Evolutionary conservation across 2,888 invertebrate genomes (phyloP).

Genomic region (Apamea monoglypha): DNA sequence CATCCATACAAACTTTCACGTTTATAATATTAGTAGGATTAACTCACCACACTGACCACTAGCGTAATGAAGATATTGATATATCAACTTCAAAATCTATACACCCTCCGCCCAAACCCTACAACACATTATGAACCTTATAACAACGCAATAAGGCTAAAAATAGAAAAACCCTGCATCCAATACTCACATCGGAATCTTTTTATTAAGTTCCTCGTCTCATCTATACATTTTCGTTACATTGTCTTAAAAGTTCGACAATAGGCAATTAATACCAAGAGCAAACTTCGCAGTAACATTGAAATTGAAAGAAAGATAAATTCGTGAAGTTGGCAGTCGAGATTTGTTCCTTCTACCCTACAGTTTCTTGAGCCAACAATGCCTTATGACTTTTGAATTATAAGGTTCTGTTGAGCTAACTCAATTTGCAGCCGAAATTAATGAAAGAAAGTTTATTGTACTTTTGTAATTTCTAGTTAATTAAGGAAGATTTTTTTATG

Average conservation of each 20-base stretch:
- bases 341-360: conserved; percentile 62
- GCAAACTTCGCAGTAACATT: conserved; percentile 68
- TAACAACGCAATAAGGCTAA: accelerated
- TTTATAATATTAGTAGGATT: too few relatives aligned
- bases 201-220: conserved; percentile 53
- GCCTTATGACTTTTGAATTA: conserved; percentile 70
- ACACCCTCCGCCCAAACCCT: background rate
- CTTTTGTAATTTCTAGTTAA: conserved; percentile 43
- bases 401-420: conserved; percentile 59
- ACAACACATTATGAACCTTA: conserved; percentile 14
- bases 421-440: conserved; percentile 60
- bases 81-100: conserved; percentile 31
- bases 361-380: conserved; percentile 66
- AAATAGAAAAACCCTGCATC: accelerated
- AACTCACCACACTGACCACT: conserved; percentile 14
- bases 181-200: conserved; percentile 15
- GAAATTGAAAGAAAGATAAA: conserved; percentile 78
- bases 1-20: too few relatives aligned
- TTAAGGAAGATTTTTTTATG: conserved; percentile 1
- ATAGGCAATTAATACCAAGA: conserved; percentile 75
- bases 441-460: conserved; percentile 47
- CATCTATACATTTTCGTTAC: conserved; percentile 55
- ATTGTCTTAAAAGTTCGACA: conserved; percentile 67
- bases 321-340: conserved; percentile 68
- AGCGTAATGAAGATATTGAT: conserved; percentile 40